Evolutionary conservation across 2,113 vertebrate species (phyloP).

Genomic region (Chionodraco myersi): DNA sequence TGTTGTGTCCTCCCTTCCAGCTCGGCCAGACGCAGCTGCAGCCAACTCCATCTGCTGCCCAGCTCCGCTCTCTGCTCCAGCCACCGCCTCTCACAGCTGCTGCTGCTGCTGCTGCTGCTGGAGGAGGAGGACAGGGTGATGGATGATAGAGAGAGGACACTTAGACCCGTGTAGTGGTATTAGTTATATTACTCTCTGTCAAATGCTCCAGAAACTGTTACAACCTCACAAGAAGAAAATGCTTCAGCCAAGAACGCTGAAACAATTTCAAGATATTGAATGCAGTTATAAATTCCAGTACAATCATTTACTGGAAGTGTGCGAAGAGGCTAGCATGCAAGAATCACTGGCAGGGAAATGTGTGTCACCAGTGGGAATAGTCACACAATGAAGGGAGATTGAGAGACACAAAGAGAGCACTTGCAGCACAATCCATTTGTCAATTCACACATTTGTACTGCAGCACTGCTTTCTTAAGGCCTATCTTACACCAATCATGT

Average conservation of each 20-base stretch:
- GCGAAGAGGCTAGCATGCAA: neutral
- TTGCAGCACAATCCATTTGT: neutral
- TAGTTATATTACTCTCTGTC: neutral
- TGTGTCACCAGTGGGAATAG: neutral
- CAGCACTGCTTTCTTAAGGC: constrained; percentile 20
- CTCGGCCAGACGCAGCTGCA: constrained; percentile 91
- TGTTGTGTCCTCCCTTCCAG: constrained; percentile 91
- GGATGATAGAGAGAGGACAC: constrained; percentile 17
- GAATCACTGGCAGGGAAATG: neutral
- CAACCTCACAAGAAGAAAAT: neutral
- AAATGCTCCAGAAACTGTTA: neutral
- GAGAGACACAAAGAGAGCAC: neutral
- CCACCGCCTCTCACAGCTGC: constrained; percentile 90
- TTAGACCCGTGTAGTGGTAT: constrained; percentile 6
- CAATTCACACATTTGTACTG: constrained; percentile 10
- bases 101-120: constrained; percentile 32
- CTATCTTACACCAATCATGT: constrained; percentile 27
- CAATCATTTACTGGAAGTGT: neutral
- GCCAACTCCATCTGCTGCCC: constrained; percentile 95
- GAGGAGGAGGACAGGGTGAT: neutral
- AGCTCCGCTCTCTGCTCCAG: constrained; percentile 90
- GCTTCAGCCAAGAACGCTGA: neutral
- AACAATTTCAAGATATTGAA: neutral
- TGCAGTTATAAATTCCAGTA: neutral
- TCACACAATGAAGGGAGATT: neutral